These are phyloP conservation scores for Paradoxurus hermaphroditus DNA, from an alignment of 2,113 vertebrate species.

Conservation along the genomic window DNA sequence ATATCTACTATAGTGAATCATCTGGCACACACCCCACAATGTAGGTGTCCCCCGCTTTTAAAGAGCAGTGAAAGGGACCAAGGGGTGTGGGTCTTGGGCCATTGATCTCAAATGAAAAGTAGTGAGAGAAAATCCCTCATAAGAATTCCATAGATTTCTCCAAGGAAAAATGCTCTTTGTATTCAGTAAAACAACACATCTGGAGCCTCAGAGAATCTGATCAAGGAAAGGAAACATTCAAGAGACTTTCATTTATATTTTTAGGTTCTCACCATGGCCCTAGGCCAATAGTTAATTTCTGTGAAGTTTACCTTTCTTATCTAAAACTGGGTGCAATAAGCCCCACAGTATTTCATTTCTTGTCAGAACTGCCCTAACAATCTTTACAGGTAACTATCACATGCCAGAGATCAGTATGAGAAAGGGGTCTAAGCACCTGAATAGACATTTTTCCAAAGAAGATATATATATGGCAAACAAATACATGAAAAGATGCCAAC, in stretches of 20 bases:
- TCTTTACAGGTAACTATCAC: neutral
- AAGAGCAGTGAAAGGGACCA: neutral
- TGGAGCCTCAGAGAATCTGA: neutral
- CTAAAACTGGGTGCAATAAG: neutral
- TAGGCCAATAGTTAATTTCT: neutral
- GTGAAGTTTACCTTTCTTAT: neutral
- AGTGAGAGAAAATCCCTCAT: neutral
- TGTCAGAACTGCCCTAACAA: neutral
- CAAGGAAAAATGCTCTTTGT: neutral
- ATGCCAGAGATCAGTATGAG: neutral
- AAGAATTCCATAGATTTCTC: neutral
- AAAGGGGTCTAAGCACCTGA: neutral
- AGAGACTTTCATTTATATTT: neutral
- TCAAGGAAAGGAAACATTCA: neutral
- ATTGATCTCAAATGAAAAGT: neutral
- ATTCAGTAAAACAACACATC: neutral
- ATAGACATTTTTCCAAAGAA: neutral
- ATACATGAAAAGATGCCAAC: neutral
- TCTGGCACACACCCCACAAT: neutral
- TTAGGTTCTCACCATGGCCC: neutral
- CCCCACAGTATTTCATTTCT: neutral
- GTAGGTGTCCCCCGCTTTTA: neutral
- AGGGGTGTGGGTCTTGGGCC: neutral
- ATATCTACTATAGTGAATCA: neutral
- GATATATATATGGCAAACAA: neutral